Conservation (phyloP, 2,888 invertebrate species). For the Dascillus cervinus region DNA sequence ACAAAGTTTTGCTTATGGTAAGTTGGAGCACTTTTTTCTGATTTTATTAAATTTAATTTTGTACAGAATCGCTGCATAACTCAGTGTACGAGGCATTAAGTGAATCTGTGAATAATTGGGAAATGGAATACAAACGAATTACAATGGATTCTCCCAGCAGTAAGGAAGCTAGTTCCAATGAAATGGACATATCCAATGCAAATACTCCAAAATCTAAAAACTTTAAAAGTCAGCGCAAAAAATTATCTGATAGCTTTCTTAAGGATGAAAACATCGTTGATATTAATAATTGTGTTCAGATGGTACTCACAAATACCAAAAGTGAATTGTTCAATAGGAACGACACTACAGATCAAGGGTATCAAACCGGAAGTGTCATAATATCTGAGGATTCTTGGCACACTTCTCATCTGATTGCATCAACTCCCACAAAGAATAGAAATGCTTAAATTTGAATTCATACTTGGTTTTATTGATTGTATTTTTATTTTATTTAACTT, state of each 20-base stretch:
- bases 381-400: constrained; percentile 24
- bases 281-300: constrained; percentile 15
- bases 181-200: constrained; percentile 35
- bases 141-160: constrained; percentile 26
- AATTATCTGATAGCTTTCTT: constrained; percentile 38
- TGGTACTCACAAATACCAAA: constrained; percentile 9
- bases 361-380: constrained; percentile 28
- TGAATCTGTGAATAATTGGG: constrained; percentile 35
- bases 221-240: constrained; percentile 37
- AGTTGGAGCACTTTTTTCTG: constrained; percentile 7
- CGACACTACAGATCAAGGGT: constrained; percentile 32
- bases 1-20: constrained; percentile 21
- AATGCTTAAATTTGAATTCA: too few species aligned
- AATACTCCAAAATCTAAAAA: constrained; percentile 36
- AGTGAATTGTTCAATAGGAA: constrained; percentile 18
- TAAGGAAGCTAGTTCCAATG: constrained; percentile 15
- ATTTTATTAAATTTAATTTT: constrained; percentile 3
- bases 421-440: constrained; percentile 34
- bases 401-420: constrained; percentile 30
- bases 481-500: too few species aligned
- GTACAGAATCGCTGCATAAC: constrained; percentile 12
- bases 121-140: constrained; percentile 36
- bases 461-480: too few species aligned
- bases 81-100: constrained; percentile 19
- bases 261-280: constrained; percentile 25